Percentiles rank a stretch among this genome's conserved stretches.
phyloP scores from a whole-genome alignment of 2,797 vertebrate genomes.

The Rhabdophis nuchalis region DNA sequence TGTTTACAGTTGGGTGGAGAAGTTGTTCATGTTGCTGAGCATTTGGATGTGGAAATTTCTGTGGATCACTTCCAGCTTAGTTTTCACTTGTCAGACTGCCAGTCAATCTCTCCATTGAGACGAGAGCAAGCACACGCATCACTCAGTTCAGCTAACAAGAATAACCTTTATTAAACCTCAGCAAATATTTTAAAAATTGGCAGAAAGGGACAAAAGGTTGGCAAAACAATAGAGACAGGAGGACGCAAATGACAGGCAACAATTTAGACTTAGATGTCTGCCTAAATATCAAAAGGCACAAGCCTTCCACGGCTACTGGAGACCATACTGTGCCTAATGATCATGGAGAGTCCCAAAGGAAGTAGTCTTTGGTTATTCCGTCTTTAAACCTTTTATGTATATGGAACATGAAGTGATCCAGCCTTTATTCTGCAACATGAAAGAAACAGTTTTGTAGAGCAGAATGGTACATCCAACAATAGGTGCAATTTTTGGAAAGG shows the following conservation, averaged over 20 bases:
- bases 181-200: neutral
- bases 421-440: neutral
- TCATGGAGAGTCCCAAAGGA: neutral
- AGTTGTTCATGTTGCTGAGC: neutral
- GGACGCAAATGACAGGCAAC: neutral
- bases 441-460: neutral
- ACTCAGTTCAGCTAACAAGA: neutral
- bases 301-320: neutral
- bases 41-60: neutral
- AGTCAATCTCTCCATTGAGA: neutral
- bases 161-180: neutral
- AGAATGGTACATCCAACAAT: neutral
- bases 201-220: neutral
- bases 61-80: neutral
- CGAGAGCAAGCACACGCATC: neutral
- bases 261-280: neutral
- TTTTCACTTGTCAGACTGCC: neutral
- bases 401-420: neutral
- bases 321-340: neutral
- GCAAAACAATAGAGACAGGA: neutral
- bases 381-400: neutral
- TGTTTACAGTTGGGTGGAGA: neutral
- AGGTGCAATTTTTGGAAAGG: neutral
- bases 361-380: neutral
- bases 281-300: neutral